A percentile compares a stretch with the other conserved stretches of the same genome.
These are phyloP conservation scores for Stenotaenia linearis DNA, from an alignment of 2,888 invertebrate species.

Conservation along the genomic window DNA sequence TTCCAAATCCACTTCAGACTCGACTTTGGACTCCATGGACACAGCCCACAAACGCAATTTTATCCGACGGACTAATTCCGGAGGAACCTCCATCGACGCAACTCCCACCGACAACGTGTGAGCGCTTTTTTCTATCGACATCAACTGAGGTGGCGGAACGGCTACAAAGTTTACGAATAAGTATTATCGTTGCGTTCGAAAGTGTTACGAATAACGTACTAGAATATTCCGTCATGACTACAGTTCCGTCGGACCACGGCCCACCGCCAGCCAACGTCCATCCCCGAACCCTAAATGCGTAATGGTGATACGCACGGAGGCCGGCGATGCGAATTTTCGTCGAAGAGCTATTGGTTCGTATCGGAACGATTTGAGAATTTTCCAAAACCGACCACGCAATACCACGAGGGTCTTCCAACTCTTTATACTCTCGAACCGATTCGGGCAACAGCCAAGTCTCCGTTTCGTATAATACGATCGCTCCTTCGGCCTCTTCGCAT, in stretches of 20 bases:
- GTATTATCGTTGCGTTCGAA: no score
- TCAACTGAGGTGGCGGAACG: not conserved
- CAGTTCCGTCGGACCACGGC: not conserved
- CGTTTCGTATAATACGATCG: not conserved
- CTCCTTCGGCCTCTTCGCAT: not conserved
- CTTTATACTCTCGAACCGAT: not conserved
- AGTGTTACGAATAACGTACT: no score
- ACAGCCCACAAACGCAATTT: not conserved
- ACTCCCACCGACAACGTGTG: conserved; percentile 11
- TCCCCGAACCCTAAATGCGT: not conserved
- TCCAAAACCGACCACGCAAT: not conserved
- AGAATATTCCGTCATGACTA: not conserved
- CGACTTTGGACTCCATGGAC: not conserved
- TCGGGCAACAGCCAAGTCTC: not conserved
- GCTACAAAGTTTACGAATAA: not conserved
- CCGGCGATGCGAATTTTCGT: not conserved
- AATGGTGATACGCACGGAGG: not conserved
- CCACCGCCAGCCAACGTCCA: not conserved
- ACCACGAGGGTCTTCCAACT: not conserved
- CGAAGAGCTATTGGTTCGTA: not conserved
- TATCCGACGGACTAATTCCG: not conserved
- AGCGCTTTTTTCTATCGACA: not conserved
- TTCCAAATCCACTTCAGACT: not conserved
- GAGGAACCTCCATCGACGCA: not conserved
- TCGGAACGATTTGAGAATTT: not conserved